These are phyloP conservation scores for Ophioninae sp. DNA, from an alignment of 2,888 invertebrate genomes.

Conservation along the genomic window DNA sequence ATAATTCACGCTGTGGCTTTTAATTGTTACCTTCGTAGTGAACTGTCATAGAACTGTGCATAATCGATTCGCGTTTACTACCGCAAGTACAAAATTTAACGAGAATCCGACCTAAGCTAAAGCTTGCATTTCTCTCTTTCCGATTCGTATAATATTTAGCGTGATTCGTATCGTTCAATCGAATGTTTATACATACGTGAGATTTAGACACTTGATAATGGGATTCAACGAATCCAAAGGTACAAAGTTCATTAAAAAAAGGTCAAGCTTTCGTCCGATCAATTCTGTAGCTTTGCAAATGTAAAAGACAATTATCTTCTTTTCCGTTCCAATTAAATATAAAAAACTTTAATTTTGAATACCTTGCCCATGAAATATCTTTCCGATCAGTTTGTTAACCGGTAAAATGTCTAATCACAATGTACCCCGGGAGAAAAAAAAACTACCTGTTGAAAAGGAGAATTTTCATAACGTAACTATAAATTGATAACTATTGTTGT, in stretches of 20 bases:
- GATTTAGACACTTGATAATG: conserved; percentile 4
- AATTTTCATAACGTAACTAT: background rate
- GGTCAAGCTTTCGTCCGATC: background rate
- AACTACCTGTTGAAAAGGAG: background rate
- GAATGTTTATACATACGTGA: background rate
- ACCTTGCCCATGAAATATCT: background rate
- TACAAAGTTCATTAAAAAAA: conserved; percentile 10
- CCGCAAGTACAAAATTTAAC: background rate
- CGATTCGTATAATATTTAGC: background rate
- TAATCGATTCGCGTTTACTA: conserved; percentile 27
- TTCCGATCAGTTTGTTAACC: background rate
- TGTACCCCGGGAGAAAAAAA: background rate
- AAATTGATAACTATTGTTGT: too few species aligned
- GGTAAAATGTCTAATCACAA: conserved; percentile 1
- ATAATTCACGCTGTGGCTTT: background rate
- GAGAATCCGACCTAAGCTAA: background rate
- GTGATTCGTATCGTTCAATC: background rate
- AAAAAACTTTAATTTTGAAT: background rate
- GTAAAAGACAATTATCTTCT: background rate
- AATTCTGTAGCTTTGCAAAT: background rate
- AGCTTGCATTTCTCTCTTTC: background rate
- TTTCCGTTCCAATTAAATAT: background rate
- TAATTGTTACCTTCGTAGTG: background rate
- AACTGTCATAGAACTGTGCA: conserved; percentile 9
- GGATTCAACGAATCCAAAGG: conserved; percentile 1